phyloP scores from a whole-genome alignment of 2,797 vertebrate species.

The Acanthurus tractus region DNA sequence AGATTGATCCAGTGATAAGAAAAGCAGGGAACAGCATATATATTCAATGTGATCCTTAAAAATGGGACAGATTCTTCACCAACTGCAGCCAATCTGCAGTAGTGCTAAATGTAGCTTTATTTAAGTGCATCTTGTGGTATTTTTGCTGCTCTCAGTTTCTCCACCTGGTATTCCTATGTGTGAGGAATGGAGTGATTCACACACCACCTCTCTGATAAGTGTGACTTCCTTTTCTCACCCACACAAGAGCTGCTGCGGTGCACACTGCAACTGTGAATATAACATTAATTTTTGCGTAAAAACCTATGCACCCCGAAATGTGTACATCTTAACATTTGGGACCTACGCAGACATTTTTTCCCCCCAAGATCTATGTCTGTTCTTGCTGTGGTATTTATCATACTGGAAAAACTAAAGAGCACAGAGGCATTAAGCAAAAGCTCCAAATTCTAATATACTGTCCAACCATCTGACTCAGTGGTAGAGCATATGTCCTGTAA shows the following conservation, averaged over 20 bases:
- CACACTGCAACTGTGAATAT: slow-evolving; percentile 64
- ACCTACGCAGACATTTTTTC: not conserved
- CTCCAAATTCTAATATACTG: not conserved
- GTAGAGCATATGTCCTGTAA: slow-evolving; percentile 39
- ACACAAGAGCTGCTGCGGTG: slow-evolving; percentile 70
- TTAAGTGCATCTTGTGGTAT: slow-evolving; percentile 47
- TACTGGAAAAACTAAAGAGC: slow-evolving; percentile 17
- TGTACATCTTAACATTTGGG: slow-evolving; percentile 25
- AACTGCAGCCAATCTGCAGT: slow-evolving; percentile 20
- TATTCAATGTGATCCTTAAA: slow-evolving; percentile 25
- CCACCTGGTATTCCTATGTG: slow-evolving; percentile 73
- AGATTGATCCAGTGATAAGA: slow-evolving; percentile 1
- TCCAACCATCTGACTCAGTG: slow-evolving; percentile 25
- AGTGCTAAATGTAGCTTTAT: slow-evolving; percentile 48
- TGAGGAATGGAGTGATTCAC: slow-evolving; percentile 77
- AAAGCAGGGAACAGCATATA: slow-evolving; percentile 9
- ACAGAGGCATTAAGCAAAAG: not conserved
- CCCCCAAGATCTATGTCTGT: not conserved
- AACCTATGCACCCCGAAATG: slow-evolving; percentile 32
- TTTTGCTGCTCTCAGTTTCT: slow-evolving; percentile 64
- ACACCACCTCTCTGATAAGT: slow-evolving; percentile 74
- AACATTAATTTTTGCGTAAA: slow-evolving; percentile 56
- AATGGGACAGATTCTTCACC: slow-evolving; percentile 19
- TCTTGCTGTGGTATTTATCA: not conserved
- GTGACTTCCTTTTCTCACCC: slow-evolving; percentile 82